Conservation (phyloP, 2,113 vertebrate genomes). For the Kryptolebias marmoratus region DNA sequence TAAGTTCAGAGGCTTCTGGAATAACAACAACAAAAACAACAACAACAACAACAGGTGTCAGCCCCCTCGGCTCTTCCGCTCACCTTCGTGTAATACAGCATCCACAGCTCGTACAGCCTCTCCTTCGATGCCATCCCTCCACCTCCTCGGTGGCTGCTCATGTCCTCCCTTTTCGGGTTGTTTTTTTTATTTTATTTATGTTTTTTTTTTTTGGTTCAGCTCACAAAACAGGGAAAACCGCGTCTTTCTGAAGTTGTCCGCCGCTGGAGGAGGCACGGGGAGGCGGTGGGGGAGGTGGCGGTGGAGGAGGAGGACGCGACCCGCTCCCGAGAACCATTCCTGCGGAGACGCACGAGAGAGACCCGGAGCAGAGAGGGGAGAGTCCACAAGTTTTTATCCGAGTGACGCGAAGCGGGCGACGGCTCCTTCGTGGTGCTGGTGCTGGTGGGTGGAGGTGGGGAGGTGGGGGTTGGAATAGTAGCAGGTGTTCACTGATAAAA, state of each 20-base stretch:
- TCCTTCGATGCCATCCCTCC: slow-evolving; percentile 89
- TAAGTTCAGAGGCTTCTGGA: slow-evolving; percentile 34
- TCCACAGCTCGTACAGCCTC: slow-evolving; percentile 90
- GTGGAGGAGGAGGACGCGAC: slow-evolving; percentile 6
- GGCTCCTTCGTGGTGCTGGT: too few relatives aligned
- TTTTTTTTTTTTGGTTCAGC: slow-evolving; percentile 10
- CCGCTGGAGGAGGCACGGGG: slow-evolving; percentile 39
- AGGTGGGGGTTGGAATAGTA: background rate
- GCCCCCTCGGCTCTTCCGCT: slow-evolving; percentile 70
- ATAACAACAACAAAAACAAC: slow-evolving; percentile 21
- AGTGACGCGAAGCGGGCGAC: slow-evolving; percentile 20
- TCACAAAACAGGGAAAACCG: slow-evolving; percentile 46
- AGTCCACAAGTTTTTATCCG: slow-evolving; percentile 1
- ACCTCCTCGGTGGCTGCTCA: slow-evolving; percentile 61
- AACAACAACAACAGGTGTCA: slow-evolving; percentile 78
- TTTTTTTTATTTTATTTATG: too few relatives aligned
- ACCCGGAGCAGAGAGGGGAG: too few relatives aligned
- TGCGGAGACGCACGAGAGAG: slow-evolving; percentile 5
- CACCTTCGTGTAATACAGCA: slow-evolving; percentile 92
- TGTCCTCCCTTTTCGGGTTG: slow-evolving; percentile 12
- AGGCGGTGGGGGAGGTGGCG: too few relatives aligned
- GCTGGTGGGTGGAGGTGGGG: too few relatives aligned
- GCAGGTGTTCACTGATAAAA: slow-evolving; percentile 41
- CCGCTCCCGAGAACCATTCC: slow-evolving; percentile 66
- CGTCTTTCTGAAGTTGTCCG: slow-evolving; percentile 54